Evolutionary conservation across 1,140 invertebrate species (phyloP).

Genomic region (Metopolophium dirhodum): DNA sequence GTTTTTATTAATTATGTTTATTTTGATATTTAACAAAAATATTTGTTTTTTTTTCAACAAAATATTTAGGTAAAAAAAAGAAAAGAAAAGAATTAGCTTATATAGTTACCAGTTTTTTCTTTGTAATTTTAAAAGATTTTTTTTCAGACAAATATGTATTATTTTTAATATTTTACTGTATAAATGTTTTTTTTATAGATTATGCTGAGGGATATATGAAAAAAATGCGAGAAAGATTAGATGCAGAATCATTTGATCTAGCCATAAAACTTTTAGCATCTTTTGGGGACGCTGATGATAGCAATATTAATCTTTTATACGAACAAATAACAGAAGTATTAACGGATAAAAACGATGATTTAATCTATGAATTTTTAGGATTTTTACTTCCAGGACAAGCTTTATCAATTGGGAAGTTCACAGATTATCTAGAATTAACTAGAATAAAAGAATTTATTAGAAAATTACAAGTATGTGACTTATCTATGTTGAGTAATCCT

Average conservation of each 20-base stretch:
- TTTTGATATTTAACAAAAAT: not conserved
- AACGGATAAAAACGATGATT: conserved; percentile 49
- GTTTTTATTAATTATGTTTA: not conserved
- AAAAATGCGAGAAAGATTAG: conserved; percentile 50
- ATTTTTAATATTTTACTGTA: too few relatives aligned
- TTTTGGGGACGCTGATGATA: conserved; percentile 31
- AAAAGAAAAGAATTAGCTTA: too few relatives aligned
- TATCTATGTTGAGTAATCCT: not conserved
- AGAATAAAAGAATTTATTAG: conserved; percentile 55
- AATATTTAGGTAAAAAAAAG: not conserved
- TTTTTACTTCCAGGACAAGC: conserved; percentile 51
- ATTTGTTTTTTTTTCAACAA: too few relatives aligned
- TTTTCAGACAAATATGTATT: too few relatives aligned
- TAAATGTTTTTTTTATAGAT: conserved; percentile 19
- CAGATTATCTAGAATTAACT: conserved; percentile 50
- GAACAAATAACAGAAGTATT: conserved; percentile 46
- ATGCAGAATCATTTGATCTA: conserved; percentile 34
- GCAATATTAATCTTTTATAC: conserved; percentile 43
- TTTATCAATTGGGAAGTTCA: conserved; percentile 42
- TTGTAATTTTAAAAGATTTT: not conserved
- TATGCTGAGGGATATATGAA: conserved; percentile 53
- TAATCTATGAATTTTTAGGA: conserved; percentile 51
- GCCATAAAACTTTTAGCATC: conserved; percentile 27
- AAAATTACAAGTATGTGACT: conserved; percentile 38
- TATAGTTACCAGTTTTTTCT: too few relatives aligned